Evolutionary conservation across 2,888 invertebrate genomes (phyloP), one percentile per base, ranked within the genome.

Genomic region (Caradrina kadenii): DNA sequence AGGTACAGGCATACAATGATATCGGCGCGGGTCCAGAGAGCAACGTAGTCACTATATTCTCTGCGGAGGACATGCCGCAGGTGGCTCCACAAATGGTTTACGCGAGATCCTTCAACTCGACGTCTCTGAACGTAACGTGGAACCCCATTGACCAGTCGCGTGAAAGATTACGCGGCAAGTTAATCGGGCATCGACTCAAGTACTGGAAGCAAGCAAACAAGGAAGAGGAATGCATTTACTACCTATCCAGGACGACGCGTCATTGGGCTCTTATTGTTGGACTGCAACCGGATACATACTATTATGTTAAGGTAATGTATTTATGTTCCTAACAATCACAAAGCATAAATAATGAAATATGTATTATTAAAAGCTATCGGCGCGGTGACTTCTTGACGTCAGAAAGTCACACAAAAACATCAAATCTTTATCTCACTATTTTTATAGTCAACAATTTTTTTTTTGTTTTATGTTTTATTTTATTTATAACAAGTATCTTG

Each of bases 191-290:
- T 90, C 97, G 99, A 88, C 96, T 99, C 74, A 99, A 99, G 90
- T 99, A 99, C 89, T 99, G 99, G 99, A 97, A 97, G 88, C 97
- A 97, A 81, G 96, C 95, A 17, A 97, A 97, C 80, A 96, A 97
- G 64, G 98, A 98, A 89, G 97, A 98, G 87, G 97, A 98, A 87
- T 96, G 97, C 67, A 97, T 98, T 54, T 98, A 98, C 91, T 98
- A 97, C 91, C 94, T 99, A 66, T 99, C 98, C 13, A 97, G 99
- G 74, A 98, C 98, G 1, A 98, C 97, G 1, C 96, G 97, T 63
- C 97, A 98, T 64, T 98, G 98, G 97, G 98, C 99, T 0, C 96
- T 99, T 2, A 98, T 99, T 87, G 99, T 99, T 15, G 99, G 99
- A 81, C 95, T 99, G 60, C 97, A 98, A 86, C 98, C 99, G 0